Conservation (phyloP, 1,140 invertebrate genomes). For the Lordiphosa clarofinis region DNA sequence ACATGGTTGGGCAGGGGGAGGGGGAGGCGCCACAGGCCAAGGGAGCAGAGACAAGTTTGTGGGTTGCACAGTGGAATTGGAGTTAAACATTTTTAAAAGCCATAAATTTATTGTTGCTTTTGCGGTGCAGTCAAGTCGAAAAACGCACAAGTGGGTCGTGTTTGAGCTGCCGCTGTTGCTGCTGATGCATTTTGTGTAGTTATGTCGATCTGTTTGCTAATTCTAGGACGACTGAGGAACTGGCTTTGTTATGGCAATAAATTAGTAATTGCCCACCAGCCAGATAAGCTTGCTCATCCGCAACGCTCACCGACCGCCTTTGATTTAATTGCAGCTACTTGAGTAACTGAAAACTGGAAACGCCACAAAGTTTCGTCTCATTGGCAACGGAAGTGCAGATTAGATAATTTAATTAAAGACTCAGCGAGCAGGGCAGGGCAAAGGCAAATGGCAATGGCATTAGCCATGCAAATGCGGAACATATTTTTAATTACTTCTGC, state of each 20-base stretch:
- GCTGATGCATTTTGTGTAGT: conserved; percentile 10
- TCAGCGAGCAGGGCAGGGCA: too few relatives aligned
- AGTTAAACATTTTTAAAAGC: conserved; percentile 64
- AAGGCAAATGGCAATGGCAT: too few relatives aligned
- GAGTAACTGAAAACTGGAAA: conserved; percentile 8
- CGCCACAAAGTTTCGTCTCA: conserved; percentile 12
- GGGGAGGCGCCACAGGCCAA: not conserved
- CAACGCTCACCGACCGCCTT: conserved; percentile 8
- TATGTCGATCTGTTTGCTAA: conserved; percentile 56
- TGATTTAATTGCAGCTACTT: conserved; percentile 25
- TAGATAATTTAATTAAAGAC: conserved; percentile 57
- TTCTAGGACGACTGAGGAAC: not conserved
- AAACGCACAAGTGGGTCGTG: conserved; percentile 62
- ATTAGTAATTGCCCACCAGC: conserved; percentile 8
- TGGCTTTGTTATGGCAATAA: conserved; percentile 3
- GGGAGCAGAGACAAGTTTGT: conserved; percentile 20
- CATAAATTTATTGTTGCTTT: conserved; percentile 56
- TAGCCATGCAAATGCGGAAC: conserved; percentile 25
- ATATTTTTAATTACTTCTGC: conserved; percentile 54
- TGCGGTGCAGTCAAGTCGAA: conserved; percentile 56
- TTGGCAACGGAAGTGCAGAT: conserved; percentile 27
- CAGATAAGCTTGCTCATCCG: conserved; percentile 6
- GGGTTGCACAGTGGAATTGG: conserved; percentile 10
- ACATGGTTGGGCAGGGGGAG: too few relatives aligned
- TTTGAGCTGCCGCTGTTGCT: not conserved